Evolutionary conservation across 2,888 invertebrate species (phyloP).

Genomic region (Watsonalla binaria): DNA sequence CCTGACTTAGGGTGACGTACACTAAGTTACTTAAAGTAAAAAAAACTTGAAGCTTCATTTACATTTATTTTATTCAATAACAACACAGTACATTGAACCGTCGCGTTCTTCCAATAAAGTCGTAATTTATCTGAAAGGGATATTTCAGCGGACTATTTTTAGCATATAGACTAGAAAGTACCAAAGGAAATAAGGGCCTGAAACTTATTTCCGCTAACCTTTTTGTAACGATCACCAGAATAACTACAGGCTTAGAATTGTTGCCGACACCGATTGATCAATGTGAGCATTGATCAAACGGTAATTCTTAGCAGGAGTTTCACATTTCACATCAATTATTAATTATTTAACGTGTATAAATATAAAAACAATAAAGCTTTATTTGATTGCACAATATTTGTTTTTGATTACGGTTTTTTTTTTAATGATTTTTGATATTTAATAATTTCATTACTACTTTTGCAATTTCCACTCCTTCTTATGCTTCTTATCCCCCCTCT

Average conservation of each 20-base stretch:
- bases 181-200: slow-evolving; percentile 1
- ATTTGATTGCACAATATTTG: too few relatives aligned
- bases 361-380: too few relatives aligned
- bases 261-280: not conserved
- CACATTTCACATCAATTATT: too few relatives aligned
- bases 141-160: not conserved
- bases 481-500: too few relatives aligned
- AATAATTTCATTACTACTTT: too few relatives aligned
- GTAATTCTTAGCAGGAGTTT: too few relatives aligned
- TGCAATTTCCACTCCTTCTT: too few relatives aligned
- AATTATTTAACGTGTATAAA: too few relatives aligned
- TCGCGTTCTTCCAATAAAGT: not conserved
- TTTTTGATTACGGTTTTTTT: too few relatives aligned
- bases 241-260: not conserved
- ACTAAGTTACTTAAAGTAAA: not conserved
- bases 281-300: not conserved
- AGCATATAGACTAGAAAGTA: not conserved
- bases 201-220: not conserved
- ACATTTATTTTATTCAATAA: not conserved
- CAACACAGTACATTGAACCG: not conserved
- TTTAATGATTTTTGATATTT: too few relatives aligned
- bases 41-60: not conserved
- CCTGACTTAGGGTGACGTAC: too few relatives aligned
- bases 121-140: not conserved
- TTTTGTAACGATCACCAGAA: not conserved